Evolutionary conservation across 2,888 invertebrate species (phyloP).

Genomic region (Aspidapion aeneum): DNA sequence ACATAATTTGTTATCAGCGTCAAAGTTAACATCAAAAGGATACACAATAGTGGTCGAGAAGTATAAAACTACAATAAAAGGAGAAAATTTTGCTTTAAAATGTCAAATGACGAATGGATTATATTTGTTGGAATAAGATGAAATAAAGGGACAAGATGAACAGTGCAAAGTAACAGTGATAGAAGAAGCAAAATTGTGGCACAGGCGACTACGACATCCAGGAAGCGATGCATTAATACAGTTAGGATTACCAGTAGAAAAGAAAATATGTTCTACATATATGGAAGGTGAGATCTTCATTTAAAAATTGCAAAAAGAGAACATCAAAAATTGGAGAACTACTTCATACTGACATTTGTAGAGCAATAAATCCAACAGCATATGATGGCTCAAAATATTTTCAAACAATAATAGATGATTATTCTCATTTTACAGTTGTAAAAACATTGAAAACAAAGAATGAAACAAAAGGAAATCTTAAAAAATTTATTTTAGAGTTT

Average conservation of each 20-base stretch:
- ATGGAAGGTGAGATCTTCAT: too few species aligned
- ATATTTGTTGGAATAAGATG: slow-evolving; percentile 5
- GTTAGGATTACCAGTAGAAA: slow-evolving; percentile 5
- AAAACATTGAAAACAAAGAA: slow-evolving; percentile 8
- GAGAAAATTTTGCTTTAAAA: slow-evolving; percentile 1
- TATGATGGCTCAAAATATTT: slow-evolving; percentile 13
- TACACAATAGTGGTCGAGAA: slow-evolving; percentile 13
- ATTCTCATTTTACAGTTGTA: slow-evolving; percentile 11
- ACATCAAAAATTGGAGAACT: slow-evolving; percentile 15
- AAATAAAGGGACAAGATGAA: background rate
- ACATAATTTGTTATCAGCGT: slow-evolving; percentile 8
- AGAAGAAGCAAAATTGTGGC: background rate
- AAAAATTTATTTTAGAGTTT: background rate
- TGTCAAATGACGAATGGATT: slow-evolving; percentile 7
- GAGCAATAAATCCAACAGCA: slow-evolving; percentile 13
- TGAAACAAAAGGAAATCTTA: slow-evolving; percentile 2
- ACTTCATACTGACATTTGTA: slow-evolving; percentile 5
- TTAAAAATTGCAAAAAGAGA: background rate
- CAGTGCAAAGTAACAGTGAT: background rate
- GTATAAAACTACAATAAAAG: slow-evolving; percentile 8
- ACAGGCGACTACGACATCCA: slow-evolving; percentile 11
- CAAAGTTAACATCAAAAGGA: slow-evolving; percentile 13
- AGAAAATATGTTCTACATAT: slow-evolving; percentile 5
- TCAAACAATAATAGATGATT: slow-evolving; percentile 19
- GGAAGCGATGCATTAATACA: slow-evolving; percentile 2